Conservation (phyloP, 2,797 vertebrate species). For the Melanogrammus aeglefinus region DNA sequence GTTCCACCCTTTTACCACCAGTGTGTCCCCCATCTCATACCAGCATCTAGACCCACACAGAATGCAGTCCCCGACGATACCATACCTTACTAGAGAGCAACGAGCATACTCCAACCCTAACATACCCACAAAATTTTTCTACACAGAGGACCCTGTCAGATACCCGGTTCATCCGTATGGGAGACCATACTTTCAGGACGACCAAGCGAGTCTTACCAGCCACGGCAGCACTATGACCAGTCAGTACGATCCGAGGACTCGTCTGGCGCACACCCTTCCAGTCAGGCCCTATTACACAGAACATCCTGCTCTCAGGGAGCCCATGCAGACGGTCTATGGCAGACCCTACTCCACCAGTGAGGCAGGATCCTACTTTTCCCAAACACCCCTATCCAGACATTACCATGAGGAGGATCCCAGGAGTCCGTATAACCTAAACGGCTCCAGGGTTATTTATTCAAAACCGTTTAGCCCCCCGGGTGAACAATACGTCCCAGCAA, state of each 20-base stretch:
- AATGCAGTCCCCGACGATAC: slow-evolving; percentile 76
- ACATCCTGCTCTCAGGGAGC: slow-evolving; percentile 59
- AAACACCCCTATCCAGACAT: slow-evolving; percentile 76
- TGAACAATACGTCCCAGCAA: slow-evolving; percentile 70
- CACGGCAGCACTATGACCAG: slow-evolving; percentile 71
- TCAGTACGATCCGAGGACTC: slow-evolving; percentile 76
- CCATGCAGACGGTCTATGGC: slow-evolving; percentile 63
- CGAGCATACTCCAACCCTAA: slow-evolving; percentile 80
- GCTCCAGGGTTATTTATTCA: slow-evolving; percentile 73
- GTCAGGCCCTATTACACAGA: slow-evolving; percentile 78
- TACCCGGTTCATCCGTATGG: slow-evolving; percentile 74
- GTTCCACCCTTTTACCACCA: slow-evolving; percentile 71
- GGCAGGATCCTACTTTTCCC: slow-evolving; percentile 78
- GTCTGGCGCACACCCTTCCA: slow-evolving; percentile 75
- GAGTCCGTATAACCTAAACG: slow-evolving; percentile 69
- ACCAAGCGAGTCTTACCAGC: slow-evolving; percentile 75
- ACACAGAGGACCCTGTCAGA: slow-evolving; percentile 80
- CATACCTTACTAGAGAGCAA: slow-evolving; percentile 77
- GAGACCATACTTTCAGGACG: slow-evolving; percentile 76
- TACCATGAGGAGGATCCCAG: slow-evolving; percentile 79
- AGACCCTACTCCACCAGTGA: slow-evolving; percentile 82
- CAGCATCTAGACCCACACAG: slow-evolving; percentile 71
- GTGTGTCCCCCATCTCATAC: slow-evolving; percentile 74
- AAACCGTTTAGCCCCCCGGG: slow-evolving; percentile 71
- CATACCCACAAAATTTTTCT: slow-evolving; percentile 89